Base-by-base conservation (phyloP, 2,113 vertebrate genomes). In the Jaculus jaculus region DNA sequence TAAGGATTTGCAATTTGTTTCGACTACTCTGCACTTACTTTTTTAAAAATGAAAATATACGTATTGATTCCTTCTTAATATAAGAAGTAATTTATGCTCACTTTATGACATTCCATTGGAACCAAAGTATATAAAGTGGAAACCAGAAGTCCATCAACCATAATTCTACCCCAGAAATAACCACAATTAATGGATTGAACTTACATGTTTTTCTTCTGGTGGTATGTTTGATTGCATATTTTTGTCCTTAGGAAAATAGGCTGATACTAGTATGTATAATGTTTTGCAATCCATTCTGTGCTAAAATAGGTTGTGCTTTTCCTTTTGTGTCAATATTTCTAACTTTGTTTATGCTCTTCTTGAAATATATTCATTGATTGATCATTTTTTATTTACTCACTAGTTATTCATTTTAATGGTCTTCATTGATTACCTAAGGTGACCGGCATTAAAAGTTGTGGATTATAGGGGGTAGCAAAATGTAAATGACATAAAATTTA, bases 1-100 rank as follows among this genome's bases (percentile, higher is more conserved):
- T 39, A 88, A 87, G 94, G 65, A n/a, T 32, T 42, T 81, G 71
- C 3, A 74, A 78, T 92, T 84, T 78, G 84, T 85, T 95, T 96
- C 24, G 87, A 89, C 28, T 79, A 89, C 28, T 79, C 79, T 54
- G 28, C 74, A 79, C 91, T 93, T 95, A 74, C 68, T 75, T 78
- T 85, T 94, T 94, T 79, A 17, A 82, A 96, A 94, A 94, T 61
- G 16, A 92, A 96, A 96, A 88, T 88, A 75, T 83, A 58, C 37
- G 37, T 94, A 94, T 96, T 24, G 74, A 95, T 95, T 96, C 69
- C 21, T 96, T 95, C 85, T n/a, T 95, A 93, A 91, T 87, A 78
- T 84, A 87, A 91, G 30, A 92, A 79, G n/a, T 75, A 86, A 95
- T 90, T 81, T 89, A 78, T 94, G 47, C 32, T 92, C 88, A 96